A percentile compares a stretch with the other conserved stretches of the same genome.
These are phyloP conservation scores for Diarsia mendica DNA, from an alignment of 2,888 invertebrate species.

Conservation along the genomic window DNA sequence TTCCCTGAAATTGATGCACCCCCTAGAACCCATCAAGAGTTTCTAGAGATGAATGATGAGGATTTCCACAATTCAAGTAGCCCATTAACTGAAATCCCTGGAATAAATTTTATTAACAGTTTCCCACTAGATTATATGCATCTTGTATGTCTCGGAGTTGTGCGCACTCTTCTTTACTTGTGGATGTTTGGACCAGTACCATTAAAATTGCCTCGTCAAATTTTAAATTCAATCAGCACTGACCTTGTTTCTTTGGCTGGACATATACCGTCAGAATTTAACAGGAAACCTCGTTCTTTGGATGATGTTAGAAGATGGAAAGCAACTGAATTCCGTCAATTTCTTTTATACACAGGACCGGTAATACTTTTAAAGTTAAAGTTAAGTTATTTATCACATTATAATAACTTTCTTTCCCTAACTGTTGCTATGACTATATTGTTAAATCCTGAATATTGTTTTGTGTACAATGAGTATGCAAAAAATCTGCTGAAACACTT, in stretches of 20 bases:
- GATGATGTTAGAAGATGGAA: conserved; percentile 50
- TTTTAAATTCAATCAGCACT: not conserved
- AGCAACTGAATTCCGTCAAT: conserved; percentile 54
- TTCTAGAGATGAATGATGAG: not conserved
- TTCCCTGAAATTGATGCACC: conserved; percentile 2
- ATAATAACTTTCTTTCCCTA: conserved; percentile 1
- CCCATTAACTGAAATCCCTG: conserved; percentile 2
- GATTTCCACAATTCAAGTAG: not conserved
- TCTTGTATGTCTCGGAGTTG: conserved; percentile 44
- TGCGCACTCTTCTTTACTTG: conserved; percentile 41
- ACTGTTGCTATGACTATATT: conserved; percentile 2
- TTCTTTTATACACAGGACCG: conserved; percentile 43
- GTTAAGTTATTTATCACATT: not conserved
- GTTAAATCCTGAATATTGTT: conserved; percentile 2
- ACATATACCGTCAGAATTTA: conserved; percentile 5
- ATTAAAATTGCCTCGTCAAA: conserved; percentile 37
- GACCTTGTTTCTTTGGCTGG: not conserved
- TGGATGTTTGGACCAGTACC: conserved; percentile 50
- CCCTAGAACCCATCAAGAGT: conserved; percentile 1
- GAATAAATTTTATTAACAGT: not conserved
- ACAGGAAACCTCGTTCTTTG: conserved; percentile 52
- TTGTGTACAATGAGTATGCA: not conserved
- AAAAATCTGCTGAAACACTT: conserved; percentile 21
- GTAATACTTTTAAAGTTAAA: conserved; percentile 1
- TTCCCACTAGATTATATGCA: conserved; percentile 59